These are phyloP conservation scores for Graphium colonna DNA, from an alignment of 2,888 invertebrate genomes.

Conservation along the genomic window DNA sequence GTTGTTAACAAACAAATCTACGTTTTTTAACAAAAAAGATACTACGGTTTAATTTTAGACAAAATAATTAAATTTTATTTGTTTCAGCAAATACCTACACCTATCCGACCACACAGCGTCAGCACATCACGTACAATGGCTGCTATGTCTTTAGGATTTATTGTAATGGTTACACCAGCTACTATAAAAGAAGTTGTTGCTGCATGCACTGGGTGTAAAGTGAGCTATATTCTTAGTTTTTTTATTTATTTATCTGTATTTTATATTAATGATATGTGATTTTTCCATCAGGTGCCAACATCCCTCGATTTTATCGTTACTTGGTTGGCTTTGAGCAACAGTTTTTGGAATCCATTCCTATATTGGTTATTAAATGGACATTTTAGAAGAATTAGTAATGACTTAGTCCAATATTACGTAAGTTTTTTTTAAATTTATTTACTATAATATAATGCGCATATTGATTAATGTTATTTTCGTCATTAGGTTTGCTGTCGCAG, in stretches of 20 bases:
- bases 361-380: constrained; percentile 94
- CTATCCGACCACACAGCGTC: constrained; percentile 86
- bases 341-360: constrained; percentile 94
- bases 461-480: constrained; percentile 19
- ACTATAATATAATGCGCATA: too few species aligned
- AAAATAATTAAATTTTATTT: too few species aligned
- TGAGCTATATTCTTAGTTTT: constrained; percentile 37
- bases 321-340: constrained; percentile 92
- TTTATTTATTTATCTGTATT: not conserved
- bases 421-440: constrained; percentile 41
- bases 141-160: constrained; percentile 94
- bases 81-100: constrained; percentile 53
- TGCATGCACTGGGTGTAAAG: constrained; percentile 92
- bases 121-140: constrained; percentile 94
- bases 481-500: constrained; percentile 68
- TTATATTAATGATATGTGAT: not conserved
- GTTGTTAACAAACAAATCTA: too few species aligned
- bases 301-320: constrained; percentile 91
- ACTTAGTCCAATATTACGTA: constrained; percentile 87
- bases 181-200: constrained; percentile 95
- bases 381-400: constrained; percentile 89
- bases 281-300: constrained; percentile 83
- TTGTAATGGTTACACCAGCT: constrained; percentile 94
- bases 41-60: too few species aligned
- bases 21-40: too few species aligned